Evolutionary conservation across 53 echinoderm and acorn worm species (phyloP).

Genomic region (Actinopyga echinites): DNA sequence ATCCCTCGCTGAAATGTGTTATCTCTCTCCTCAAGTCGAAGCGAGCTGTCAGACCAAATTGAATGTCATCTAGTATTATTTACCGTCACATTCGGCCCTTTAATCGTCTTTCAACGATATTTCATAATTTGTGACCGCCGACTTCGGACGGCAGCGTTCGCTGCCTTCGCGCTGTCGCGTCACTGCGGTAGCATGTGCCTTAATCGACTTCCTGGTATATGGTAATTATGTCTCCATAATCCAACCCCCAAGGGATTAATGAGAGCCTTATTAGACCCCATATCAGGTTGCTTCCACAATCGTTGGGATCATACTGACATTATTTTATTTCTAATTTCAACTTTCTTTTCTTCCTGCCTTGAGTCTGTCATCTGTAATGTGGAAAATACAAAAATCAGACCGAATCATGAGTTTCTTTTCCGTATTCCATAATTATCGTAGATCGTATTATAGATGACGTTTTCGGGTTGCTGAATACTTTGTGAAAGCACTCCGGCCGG

Average conservation of each 20-base stretch:
- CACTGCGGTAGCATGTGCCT: background rate
- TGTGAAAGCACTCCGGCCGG: too few relatives aligned
- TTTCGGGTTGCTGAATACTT: too few relatives aligned
- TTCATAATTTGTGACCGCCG: conserved; percentile 35
- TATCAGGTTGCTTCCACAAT: conserved; percentile 23
- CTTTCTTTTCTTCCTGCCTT: background rate
- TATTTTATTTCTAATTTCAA: background rate
- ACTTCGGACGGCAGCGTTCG: background rate
- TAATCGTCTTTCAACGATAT: conserved; percentile 26
- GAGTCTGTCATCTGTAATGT: background rate
- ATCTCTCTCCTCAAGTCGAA: background rate
- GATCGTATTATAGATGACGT: too few relatives aligned
- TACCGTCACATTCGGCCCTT: conserved; percentile 1
- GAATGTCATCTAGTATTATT: conserved; percentile 23
- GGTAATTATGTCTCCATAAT: background rate
- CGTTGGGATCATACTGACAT: background rate
- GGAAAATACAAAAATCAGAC: too few relatives aligned
- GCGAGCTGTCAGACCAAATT: conserved; percentile 2
- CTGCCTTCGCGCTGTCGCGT: background rate
- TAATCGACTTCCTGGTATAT: background rate
- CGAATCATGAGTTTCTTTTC: too few relatives aligned
- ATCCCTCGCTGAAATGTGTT: conserved; percentile 25
- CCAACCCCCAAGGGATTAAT: conserved; percentile 23
- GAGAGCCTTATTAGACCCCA: conserved; percentile 26
- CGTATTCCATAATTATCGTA: too few relatives aligned